Conservation (phyloP, 1,140 invertebrate genomes). For the Sipha flava region DNA sequence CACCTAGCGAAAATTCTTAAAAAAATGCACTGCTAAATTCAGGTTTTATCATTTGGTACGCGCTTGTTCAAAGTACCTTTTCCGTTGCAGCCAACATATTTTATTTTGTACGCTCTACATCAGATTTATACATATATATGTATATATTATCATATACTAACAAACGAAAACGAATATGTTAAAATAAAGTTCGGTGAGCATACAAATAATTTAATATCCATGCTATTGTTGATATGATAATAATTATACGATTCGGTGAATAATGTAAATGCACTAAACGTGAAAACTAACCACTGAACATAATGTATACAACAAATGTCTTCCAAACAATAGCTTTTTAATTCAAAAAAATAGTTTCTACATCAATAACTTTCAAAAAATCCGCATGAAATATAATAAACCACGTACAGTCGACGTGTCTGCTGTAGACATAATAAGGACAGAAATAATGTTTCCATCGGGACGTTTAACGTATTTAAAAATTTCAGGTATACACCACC, state of each 20-base stretch:
- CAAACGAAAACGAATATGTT: no score
- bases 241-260: conserved; percentile 9
- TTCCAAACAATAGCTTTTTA: conserved; percentile 16
- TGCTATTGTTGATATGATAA: background rate
- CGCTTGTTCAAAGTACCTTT: no score
- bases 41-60: no score
- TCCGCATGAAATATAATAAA: background rate
- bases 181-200: background rate
- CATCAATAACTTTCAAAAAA: background rate
- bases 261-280: background rate
- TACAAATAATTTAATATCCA: background rate
- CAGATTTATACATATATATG: no score
- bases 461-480: background rate
- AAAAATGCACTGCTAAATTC: no score
- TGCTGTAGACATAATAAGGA: background rate
- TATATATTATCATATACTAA: no score
- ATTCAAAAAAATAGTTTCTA: conserved; percentile 1
- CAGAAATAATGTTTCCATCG: background rate
- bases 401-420: background rate
- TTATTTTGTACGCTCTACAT: no score
- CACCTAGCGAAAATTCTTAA: no score
- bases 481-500: background rate
- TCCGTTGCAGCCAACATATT: no score
- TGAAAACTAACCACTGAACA: background rate
- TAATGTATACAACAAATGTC: background rate